These are phyloP conservation scores for Mastacembelus armatus DNA, from an alignment of 2,797 vertebrate genomes.

Conservation along the genomic window DNA sequence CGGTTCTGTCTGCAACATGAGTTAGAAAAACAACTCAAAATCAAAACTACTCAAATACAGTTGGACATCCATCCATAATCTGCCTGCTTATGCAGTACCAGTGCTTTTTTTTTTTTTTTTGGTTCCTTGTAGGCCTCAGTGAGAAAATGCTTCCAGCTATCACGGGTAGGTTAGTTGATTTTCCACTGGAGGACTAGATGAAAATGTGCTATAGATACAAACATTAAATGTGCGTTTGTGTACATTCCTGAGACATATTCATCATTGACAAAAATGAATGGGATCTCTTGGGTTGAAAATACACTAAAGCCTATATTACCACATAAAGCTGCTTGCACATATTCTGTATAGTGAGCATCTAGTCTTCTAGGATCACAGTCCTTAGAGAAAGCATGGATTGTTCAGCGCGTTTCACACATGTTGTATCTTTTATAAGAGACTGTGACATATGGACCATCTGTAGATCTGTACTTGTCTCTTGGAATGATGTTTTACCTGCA, in stretches of 20 bases:
- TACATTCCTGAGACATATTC: constrained; percentile 20
- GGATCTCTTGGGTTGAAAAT: neutral
- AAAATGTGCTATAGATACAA: constrained; percentile 12
- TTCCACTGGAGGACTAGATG: constrained; percentile 4
- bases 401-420: constrained; percentile 3
- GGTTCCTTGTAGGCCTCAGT: neutral
- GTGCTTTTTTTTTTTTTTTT: neutral
- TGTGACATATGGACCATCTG: constrained; percentile 9
- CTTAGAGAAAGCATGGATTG: neutral
- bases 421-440: neutral
- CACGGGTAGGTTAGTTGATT: constrained; percentile 8
- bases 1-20: too few species aligned
- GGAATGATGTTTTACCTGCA: constrained; percentile 28
- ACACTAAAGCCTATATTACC: neutral
- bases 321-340: constrained; percentile 12
- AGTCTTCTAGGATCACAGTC: neutral
- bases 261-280: constrained; percentile 5
- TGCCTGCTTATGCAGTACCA: constrained; percentile 2
- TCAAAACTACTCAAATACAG: too few species aligned
- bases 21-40: too few species aligned
- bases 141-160: neutral
- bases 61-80: neutral
- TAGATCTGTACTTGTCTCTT: neutral
- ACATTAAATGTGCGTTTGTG: neutral
- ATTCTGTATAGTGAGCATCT: constrained; percentile 3